Evolutionary conservation across 1,140 invertebrate genomes (phyloP), one percentile per base, ranked within the genome.

Genomic region (Drosophila murphyi): DNA sequence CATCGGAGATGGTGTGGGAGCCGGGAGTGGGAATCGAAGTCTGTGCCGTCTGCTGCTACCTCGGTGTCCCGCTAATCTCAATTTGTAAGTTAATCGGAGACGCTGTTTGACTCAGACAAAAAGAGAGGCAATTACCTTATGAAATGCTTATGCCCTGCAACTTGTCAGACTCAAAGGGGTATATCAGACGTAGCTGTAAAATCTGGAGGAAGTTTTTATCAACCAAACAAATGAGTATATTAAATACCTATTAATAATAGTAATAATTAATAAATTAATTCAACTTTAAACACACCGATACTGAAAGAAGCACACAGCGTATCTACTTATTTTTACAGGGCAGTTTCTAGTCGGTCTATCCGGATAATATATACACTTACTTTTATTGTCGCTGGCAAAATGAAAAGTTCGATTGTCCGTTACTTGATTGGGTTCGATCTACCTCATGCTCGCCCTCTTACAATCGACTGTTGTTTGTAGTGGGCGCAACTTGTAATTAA

Each of bases 81-180:
- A 89, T 89, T 89, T 89, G 85, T 89, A 89, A 89, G 85, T 86
- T 89, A 89, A 89, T 89, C 85, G 85, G 75, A 86, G 86, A 70
- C 81, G 86, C 85, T 86, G 85, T 80, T 85, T 89, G 85, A 88
- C 34, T 78, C 73, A 50, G 57, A 72, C 73, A 71, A 68, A 68
- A 41, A 57, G 47, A 62, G 62, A 76, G 69, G 56, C 48, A 59
- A 57, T 52, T 29, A 29, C 47, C 47, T 39, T 47, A 52, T 59
- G 57, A 70, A 57, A 57, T 54, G n/a, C 6, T 3, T 43, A 59
- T 75, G 31, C 67, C 31, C n/a, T 57, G 41, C 0, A 34, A 32
- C 10, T 6, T 28, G 0, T 2, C 10, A 7, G 5, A 28, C 8
- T 32, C 6, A 29, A 39, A 50, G 28, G 57, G 57, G 72, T 63